Evolutionary conservation across 2,113 vertebrate species (phyloP), one percentile per base, ranked within the genome.

Genomic region (Emydocephalus ijimae): DNA sequence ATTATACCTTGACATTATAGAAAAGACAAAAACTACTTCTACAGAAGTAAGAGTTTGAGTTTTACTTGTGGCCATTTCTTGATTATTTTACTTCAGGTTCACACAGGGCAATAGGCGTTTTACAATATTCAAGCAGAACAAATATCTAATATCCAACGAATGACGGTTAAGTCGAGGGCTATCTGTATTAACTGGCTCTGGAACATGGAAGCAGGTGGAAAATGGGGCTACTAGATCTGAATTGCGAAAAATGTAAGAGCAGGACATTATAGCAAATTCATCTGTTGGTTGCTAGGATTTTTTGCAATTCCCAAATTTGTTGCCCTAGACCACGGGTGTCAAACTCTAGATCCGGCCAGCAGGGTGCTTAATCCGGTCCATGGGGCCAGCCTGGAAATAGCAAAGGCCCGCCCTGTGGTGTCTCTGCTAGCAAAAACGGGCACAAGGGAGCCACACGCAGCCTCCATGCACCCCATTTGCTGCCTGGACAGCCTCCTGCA

Each of bases 1-100:
- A 39, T 18, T 61, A 18, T 64, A 48, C 48, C 45, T 24, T 34
- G 48, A n/a, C 34, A 29, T 69, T 54, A 50, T 50, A 21, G 57
- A 52, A 61, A 45, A 43, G 29, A 7, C 54, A 89, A 85, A 85
- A 56, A 48, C 26, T n/a, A n/a, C n/a, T n/a, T n/a, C 39, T 23
- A 54, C 61, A 48, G 48, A 85, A 89, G 43, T 45, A 56, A 55
- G 81, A 56, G 39, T 11, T 39, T 61, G 26, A 9, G 23, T 85
- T 89, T 89, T 89, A 26, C 26, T 43, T 43, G 48, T 24, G 61
- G 14, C 61, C 21, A 23, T 81, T 45, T 69, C 52, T 26, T 7
- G 64, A 85, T 57, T 50, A 92, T 92, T 69, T 92, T 88, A 92
- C 39, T 54, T 59, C 57, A 34, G 26, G 57, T 34, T 92, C 56